A percentile compares a stretch with the other conserved stretches of the same genome.
Evolutionary conservation across 2,113 vertebrate genomes (phyloP).

Genomic region (Aleadryas rufinucha): DNA sequence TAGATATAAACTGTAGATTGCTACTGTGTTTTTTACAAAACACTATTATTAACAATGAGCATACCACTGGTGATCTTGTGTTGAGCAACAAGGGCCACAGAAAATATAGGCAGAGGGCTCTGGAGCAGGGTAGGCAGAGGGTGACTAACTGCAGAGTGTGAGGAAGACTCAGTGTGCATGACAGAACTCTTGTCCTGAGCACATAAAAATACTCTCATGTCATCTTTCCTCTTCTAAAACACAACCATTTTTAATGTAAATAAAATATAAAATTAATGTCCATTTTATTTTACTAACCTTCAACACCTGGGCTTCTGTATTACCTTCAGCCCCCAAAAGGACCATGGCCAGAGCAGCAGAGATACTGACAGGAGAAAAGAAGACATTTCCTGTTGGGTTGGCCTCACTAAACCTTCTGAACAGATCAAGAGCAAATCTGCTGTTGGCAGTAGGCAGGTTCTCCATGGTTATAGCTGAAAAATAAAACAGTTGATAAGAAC

Average conservation of each 20-base stretch:
- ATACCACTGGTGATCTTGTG: background rate
- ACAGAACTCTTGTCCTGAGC: background rate
- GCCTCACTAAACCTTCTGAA: slow-evolving; percentile 40
- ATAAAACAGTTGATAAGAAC: background rate
- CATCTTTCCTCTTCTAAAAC: background rate
- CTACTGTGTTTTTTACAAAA: background rate
- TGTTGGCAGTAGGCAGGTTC: slow-evolving; percentile 51
- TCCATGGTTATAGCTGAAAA: slow-evolving; percentile 70
- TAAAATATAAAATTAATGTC: background rate
- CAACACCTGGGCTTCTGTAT: slow-evolving; percentile 62
- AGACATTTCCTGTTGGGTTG: slow-evolving; percentile 62
- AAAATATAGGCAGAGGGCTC: background rate
- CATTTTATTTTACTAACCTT: slow-evolving; percentile 63
- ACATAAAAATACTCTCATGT: background rate
- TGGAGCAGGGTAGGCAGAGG: background rate
- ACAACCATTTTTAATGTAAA: background rate
- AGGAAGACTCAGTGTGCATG: background rate
- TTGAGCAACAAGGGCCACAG: background rate
- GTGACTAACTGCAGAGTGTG: background rate
- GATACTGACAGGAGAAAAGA: slow-evolving; percentile 72
- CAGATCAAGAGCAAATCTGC: slow-evolving; percentile 68
- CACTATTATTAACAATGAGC: background rate
- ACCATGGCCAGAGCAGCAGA: slow-evolving; percentile 73
- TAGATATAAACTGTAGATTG: background rate
- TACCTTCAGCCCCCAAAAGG: slow-evolving; percentile 60